phyloP scores from a whole-genome alignment of 2,888 invertebrate species.

The Chloromyia formosa region DNA sequence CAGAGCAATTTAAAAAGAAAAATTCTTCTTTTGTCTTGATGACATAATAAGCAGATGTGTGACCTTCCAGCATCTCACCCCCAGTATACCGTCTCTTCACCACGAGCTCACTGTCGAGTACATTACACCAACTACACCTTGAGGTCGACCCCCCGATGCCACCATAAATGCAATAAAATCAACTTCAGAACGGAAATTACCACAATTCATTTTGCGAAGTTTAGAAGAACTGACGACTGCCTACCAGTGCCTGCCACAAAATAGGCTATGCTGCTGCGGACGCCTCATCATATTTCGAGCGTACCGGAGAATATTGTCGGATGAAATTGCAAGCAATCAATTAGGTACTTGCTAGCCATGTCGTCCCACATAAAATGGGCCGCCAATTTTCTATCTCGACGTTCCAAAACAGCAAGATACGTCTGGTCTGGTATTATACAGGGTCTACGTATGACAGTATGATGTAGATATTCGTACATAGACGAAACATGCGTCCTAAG shows the following conservation, averaged over 20 bases:
- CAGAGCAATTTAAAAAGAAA: not conserved
- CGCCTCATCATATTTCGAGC: slow-evolving; percentile 13
- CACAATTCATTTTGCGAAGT: slow-evolving; percentile 17
- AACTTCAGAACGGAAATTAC: slow-evolving; percentile 13
- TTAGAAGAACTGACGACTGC: not conserved
- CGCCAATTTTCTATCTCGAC: not conserved
- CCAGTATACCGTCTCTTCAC: not conserved
- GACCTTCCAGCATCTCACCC: not conserved
- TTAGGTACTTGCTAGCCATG: slow-evolving; percentile 19
- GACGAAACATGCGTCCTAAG: not conserved
- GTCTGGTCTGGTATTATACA: no score
- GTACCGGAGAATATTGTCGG: slow-evolving; percentile 6
- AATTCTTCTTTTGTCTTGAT: slow-evolving; percentile 5
- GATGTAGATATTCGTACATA: not conserved
- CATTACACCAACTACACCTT: not conserved
- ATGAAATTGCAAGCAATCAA: slow-evolving; percentile 38
- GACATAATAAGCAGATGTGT: slow-evolving; percentile 5
- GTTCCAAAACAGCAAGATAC: no score
- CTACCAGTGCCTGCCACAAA: not conserved
- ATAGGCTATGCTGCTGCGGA: no score
- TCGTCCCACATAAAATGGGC: not conserved
- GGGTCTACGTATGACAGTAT: not conserved
- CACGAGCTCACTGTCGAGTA: not conserved
- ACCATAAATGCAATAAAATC: not conserved
- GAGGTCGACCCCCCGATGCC: not conserved